These are phyloP conservation scores for Blastobasis lacticolella DNA, from an alignment of 2,888 invertebrate genomes.

Conservation along the genomic window DNA sequence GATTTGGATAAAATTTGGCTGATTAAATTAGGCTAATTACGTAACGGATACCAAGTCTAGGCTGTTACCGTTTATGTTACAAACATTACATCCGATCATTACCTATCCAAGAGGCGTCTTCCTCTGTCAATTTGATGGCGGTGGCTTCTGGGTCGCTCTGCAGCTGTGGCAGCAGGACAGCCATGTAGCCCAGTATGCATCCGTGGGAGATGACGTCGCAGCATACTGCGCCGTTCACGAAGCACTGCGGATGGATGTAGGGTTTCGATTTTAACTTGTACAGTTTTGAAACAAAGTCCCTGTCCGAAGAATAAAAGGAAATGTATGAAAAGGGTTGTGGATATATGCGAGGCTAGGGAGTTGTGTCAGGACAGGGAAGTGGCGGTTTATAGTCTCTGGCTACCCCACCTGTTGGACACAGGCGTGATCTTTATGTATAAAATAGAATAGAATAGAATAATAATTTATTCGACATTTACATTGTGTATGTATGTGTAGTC, in stretches of 20 bases:
- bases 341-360: too few relatives aligned
- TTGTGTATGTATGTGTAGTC: too few relatives aligned
- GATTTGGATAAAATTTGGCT: background rate
- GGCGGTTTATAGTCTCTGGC: too few relatives aligned
- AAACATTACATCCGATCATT: constrained; percentile 3
- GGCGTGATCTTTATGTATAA: too few relatives aligned
- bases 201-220: constrained; percentile 47
- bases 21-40: background rate
- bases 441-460: too few relatives aligned
- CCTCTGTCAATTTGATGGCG: constrained; percentile 38
- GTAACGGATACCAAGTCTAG: background rate
- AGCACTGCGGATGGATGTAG: constrained; percentile 32
- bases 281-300: too few relatives aligned
- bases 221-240: constrained; percentile 47
- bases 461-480: too few relatives aligned
- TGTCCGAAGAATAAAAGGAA: too few relatives aligned
- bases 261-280: too few relatives aligned
- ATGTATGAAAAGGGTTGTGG: too few relatives aligned
- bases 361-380: too few relatives aligned
- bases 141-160: constrained; percentile 24
- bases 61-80: background rate
- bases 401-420: too few relatives aligned
- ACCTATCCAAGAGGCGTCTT: constrained; percentile 73
- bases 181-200: constrained; percentile 68
- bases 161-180: constrained; percentile 74